Base-by-base conservation (phyloP, 2,888 invertebrate species). In the Thyatira batis region DNA sequence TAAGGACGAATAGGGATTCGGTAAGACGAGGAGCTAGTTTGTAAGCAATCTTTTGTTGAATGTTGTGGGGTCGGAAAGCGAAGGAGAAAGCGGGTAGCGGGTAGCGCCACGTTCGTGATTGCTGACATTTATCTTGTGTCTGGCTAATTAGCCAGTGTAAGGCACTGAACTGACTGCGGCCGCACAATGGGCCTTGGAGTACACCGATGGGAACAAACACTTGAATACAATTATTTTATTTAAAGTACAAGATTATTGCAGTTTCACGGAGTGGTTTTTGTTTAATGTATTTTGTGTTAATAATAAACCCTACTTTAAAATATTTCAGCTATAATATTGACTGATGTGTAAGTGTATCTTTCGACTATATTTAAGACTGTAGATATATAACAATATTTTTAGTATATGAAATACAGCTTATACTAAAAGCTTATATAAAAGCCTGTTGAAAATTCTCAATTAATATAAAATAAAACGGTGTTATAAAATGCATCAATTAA, bases 91-190 rank as follows among this genome's bases (percentile, higher is more conserved):
- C 60, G 63, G 57, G 61, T 64, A 60, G 69, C 69, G 71, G 73
- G 75, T 67, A 69, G 71, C 70, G 70, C 69, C 66, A 65, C 76
- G 76, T 81, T 82, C 85, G 84, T 87, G 89, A 87, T 87, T 85
- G 82, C 82, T 78, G 81, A 81, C 87, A 88, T 88, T 87, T 87
- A 87, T 88, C 86, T 88, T 87, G 82, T 66, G 79, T 82, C 76
- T 71, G 67, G 78, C 80, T 87, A 88, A 87, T 88, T 87, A 87
- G 80, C 76, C 69, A 76, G 76, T 59, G 61, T 59, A 57, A 60
- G 57, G 71, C 67, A 69, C 73, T 67, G 67, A 69, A 71, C 71
- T 67, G 67, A 71, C 71, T 76, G 70, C 67, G 68, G 63, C 58
- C 68, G 68, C 74, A 76, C 80, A 74, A 67, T 75, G 76, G 69